Percentiles rank a stretch among this genome's conserved stretches.
These are phyloP conservation scores for Athene noctua DNA, from an alignment of 2,113 vertebrate species.

Conservation along the genomic window DNA sequence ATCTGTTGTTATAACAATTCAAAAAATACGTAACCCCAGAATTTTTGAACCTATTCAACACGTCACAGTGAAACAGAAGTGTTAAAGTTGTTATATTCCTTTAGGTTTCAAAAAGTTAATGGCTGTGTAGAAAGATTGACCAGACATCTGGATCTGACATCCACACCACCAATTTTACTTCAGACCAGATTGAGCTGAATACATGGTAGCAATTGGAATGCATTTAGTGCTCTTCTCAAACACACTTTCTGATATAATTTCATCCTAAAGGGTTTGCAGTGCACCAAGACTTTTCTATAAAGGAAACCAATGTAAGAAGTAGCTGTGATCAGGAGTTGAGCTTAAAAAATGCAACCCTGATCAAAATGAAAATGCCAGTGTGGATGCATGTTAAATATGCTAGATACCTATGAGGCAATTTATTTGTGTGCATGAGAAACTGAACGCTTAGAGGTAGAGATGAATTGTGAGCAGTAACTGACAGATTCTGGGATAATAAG, in stretches of 20 bases:
- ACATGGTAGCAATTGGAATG: neutral
- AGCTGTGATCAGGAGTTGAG: neutral
- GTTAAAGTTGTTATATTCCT: neutral
- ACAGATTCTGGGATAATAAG: neutral
- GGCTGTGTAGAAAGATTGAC: accelerated
- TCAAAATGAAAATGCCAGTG: neutral
- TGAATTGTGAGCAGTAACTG: too few species aligned
- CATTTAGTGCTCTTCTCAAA: neutral
- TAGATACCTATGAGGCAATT: neutral
- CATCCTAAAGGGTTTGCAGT: neutral
- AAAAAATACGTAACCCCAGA: neutral
- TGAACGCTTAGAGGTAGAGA: neutral
- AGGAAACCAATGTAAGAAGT: neutral
- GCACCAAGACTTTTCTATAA: neutral
- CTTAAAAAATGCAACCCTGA: neutral
- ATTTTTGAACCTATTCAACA: neutral
- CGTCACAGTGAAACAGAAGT: neutral
- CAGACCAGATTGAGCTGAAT: neutral
- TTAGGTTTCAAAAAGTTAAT: neutral
- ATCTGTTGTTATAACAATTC: neutral
- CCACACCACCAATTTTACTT: neutral
- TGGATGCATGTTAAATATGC: neutral
- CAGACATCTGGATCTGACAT: neutral
- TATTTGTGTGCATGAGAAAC: neutral
- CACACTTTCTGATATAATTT: neutral